Conservation (phyloP, 1,140 invertebrate genomes). For the Drosophila suzukii region DNA sequence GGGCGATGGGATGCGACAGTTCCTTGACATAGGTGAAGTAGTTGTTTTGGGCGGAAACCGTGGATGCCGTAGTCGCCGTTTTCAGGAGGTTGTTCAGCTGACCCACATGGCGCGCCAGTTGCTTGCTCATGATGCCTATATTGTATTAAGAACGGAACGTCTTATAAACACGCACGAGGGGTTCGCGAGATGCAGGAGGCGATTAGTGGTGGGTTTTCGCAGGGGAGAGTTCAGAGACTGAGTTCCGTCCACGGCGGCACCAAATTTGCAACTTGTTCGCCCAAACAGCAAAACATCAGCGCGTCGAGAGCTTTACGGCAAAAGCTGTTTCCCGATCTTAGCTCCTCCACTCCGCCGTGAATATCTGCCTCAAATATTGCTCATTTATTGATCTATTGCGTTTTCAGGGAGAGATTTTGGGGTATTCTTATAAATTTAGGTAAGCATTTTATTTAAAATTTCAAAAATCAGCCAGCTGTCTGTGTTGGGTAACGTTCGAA, state of each 20-base stretch:
- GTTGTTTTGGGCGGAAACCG: slow-evolving; percentile 66
- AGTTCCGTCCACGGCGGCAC: slow-evolving; percentile 31
- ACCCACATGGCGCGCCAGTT: slow-evolving; percentile 47
- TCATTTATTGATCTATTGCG: not conserved
- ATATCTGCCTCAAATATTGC: not conserved
- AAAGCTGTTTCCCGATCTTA: slow-evolving; percentile 32
- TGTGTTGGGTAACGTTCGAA: not conserved
- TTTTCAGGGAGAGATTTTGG: not conserved
- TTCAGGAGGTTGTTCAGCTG: slow-evolving; percentile 52
- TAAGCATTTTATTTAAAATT: not conserved
- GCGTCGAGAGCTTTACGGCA: slow-evolving; percentile 26
- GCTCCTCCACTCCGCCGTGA: not conserved
- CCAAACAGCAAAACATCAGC: not conserved
- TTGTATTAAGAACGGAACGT: not conserved
- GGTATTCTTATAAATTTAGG: not conserved
- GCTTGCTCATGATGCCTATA: slow-evolving; percentile 58
- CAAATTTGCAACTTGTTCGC: slow-evolving; percentile 35
- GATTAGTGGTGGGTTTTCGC: slow-evolving; percentile 5
- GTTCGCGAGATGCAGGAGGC: slow-evolving; percentile 11
- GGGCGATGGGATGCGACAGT: slow-evolving; percentile 85
- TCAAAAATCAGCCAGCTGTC: not conserved
- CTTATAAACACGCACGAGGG: slow-evolving; percentile 15
- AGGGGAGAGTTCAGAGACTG: not conserved
- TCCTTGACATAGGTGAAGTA: slow-evolving; percentile 86
- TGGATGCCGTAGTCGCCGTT: slow-evolving; percentile 26